These are phyloP conservation scores for Drosophila orosa DNA, from an alignment of 1,140 invertebrate genomes.

Conservation along the genomic window DNA sequence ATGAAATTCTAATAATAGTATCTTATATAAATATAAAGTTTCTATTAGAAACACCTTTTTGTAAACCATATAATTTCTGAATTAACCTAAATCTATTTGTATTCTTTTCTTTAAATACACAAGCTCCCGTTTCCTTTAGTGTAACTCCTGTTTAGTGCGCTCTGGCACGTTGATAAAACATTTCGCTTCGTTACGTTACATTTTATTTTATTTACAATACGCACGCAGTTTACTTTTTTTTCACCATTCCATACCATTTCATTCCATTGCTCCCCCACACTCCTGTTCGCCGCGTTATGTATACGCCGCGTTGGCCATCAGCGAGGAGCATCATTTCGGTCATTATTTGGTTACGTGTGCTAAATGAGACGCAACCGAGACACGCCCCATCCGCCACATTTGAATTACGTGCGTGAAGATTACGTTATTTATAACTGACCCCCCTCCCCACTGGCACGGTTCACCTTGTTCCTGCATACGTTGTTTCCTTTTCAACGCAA, in stretches of 20 bases:
- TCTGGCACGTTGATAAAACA: slow-evolving; percentile 80
- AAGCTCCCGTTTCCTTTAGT: slow-evolving; percentile 3
- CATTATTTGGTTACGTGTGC: slow-evolving; percentile 81
- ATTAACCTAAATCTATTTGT: too few relatives aligned
- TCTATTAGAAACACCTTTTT: too few relatives aligned
- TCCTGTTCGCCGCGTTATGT: slow-evolving; percentile 32
- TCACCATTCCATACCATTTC: slow-evolving; percentile 17
- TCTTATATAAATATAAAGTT: too few relatives aligned
- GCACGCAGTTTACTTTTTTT: slow-evolving; percentile 49
- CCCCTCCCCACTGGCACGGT: not conserved
- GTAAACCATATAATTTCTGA: too few relatives aligned
- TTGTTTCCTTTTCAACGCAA: slow-evolving; percentile 49
- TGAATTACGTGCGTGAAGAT: slow-evolving; percentile 82
- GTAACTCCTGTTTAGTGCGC: slow-evolving; percentile 64
- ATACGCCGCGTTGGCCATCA: slow-evolving; percentile 63
- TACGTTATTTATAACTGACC: slow-evolving; percentile 75
- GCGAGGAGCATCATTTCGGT: slow-evolving; percentile 75
- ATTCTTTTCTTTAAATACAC: too few relatives aligned
- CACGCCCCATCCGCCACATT: slow-evolving; percentile 56
- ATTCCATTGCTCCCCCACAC: slow-evolving; percentile 4
- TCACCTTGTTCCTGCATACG: slow-evolving; percentile 33
- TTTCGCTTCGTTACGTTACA: slow-evolving; percentile 73
- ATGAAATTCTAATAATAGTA: too few relatives aligned
- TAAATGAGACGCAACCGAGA: slow-evolving; percentile 76
- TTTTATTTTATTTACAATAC: slow-evolving; percentile 74